A percentile compares a stretch with the other conserved stretches of the same genome.
phyloP scores from a whole-genome alignment of 2,888 invertebrate species.

The Teinopalpus imperialis region DNA sequence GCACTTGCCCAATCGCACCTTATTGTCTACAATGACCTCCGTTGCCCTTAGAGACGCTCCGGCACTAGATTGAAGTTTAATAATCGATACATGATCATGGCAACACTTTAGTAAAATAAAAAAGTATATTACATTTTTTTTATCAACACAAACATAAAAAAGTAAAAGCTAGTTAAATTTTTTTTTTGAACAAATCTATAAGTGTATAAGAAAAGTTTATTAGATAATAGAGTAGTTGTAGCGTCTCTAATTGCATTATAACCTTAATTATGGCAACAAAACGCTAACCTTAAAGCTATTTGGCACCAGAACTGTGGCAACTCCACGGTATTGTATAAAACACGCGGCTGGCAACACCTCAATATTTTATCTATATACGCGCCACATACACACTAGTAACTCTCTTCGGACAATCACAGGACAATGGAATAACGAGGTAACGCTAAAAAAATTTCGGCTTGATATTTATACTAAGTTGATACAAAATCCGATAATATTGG shows the following conservation, averaged over 20 bases:
- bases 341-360: slow-evolving; percentile 10
- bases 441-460: neutral
- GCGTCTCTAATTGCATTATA: slow-evolving; percentile 14
- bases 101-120: no score
- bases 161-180: no score
- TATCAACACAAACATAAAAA: no score
- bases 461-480: no score
- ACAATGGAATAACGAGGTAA: slow-evolving; percentile 15
- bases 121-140: no score
- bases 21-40: slow-evolving; percentile 11
- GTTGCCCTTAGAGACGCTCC: slow-evolving; percentile 13
- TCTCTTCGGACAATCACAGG: slow-evolving; percentile 27
- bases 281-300: slow-evolving; percentile 37
- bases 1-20: slow-evolving; percentile 8
- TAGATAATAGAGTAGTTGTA: neutral
- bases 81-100: no score
- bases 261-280: slow-evolving; percentile 24
- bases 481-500: no score
- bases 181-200: no score
- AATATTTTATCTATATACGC: neutral
- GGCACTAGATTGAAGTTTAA: neutral
- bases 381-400: slow-evolving; percentile 13
- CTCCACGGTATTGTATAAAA: slow-evolving; percentile 15
- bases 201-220: no score
- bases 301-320: slow-evolving; percentile 35